Evolutionary conservation across 2,113 vertebrate species (phyloP).

Genomic region (Centropus unirufus): DNA sequence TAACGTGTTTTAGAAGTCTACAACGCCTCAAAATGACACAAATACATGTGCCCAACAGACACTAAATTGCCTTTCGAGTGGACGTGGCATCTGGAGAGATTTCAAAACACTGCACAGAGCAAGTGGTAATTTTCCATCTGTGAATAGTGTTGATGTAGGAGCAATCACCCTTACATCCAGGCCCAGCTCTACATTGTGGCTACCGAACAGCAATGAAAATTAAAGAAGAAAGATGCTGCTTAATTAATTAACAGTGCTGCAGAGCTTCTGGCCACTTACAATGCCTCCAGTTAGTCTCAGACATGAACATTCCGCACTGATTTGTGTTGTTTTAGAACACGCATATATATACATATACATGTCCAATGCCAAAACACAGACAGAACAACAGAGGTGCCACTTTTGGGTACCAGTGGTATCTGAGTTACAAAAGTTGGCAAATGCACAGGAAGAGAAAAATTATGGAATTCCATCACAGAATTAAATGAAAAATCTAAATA

Average conservation of each 20-base stretch:
- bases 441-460: background rate
- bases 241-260: background rate
- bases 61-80: background rate
- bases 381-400: background rate
- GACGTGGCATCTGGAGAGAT: background rate
- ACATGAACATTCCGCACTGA: rapidly evolving
- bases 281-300: background rate
- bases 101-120: background rate
- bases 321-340: background rate
- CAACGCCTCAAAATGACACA: background rate
- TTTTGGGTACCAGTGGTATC: background rate
- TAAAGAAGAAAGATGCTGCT: background rate
- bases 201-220: background rate
- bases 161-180: background rate
- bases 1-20: background rate
- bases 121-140: background rate
- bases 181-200: background rate
- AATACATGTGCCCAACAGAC: background rate
- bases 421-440: background rate
- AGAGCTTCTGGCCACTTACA: background rate
- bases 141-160: background rate
- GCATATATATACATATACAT: background rate
- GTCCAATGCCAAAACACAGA: background rate
- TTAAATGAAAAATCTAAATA: background rate
- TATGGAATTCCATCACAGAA: background rate